Evolutionary conservation across 1,140 invertebrate genomes (phyloP), one percentile per base, ranked within the genome.

Genomic region (Littorina saxatilis): DNA sequence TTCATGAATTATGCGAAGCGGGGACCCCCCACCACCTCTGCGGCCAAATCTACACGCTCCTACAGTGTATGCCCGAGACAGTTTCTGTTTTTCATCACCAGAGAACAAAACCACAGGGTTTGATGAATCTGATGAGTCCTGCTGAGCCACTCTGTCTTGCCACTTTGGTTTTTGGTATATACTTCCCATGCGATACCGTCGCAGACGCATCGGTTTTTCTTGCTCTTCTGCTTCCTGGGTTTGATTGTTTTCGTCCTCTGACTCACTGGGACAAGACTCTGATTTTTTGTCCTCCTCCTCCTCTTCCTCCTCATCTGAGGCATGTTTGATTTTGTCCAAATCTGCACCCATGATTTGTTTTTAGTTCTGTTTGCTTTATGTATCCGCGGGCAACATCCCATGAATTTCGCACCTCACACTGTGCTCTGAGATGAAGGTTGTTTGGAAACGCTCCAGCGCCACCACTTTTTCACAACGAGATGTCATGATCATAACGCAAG

Each of bases 41-140:
- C 78, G 55, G 13, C 77, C 78, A 35, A 63, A 68, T 23, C 76
- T 61, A 43, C 82, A 83, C 5, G 76, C 82, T 2, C 74, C 82
- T 43, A 83, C 75, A 37, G 82, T 83, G 39, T 68, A 29, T 23
- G 82, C 80, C 3, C 82, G 78, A 11, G 63, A 74, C 74, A 83
- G 68, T 68, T 74, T 80, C 2, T 75, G 75, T 37, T 80, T 70
- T 32, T 76, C 82, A 37, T 76, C 74, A 15, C 23, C 50, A 0
- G 74, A 76, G 74, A 76, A 76, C 17, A 76, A 50, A 15, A 20
- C 40, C 2, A 58, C 23, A 23, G 50, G 27, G 20, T 58, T 27
- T 5, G 50, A 17, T 9, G 50, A 7, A 17, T 76, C 74, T 9
- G 27, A n/a, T n/a, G n/a, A 2, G 37, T 20, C 50, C 47, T 32